These are phyloP conservation scores for Euplagia quadripunctaria DNA, from an alignment of 2,888 invertebrate genomes.

Conservation along the genomic window DNA sequence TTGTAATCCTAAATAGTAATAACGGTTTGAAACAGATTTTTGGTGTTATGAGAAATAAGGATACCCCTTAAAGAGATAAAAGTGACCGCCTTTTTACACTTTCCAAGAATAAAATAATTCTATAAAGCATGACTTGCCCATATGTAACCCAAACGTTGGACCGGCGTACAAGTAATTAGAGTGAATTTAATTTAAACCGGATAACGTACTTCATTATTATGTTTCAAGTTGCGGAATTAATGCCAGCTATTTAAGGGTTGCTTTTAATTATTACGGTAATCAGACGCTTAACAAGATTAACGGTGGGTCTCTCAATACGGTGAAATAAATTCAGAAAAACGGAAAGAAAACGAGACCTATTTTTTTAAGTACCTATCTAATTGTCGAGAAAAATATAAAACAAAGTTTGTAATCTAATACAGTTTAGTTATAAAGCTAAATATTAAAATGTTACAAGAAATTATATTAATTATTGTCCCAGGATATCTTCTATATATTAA, in stretches of 20 bases:
- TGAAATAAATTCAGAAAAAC: background rate
- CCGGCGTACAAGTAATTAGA: conserved; percentile 25
- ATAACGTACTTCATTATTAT: conserved; percentile 35
- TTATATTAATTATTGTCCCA: no score
- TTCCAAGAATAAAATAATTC: no score
- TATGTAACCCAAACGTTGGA: background rate
- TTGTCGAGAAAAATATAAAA: background rate
- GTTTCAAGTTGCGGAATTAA: conserved; percentile 32
- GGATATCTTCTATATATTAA: no score
- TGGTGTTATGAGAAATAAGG: no score
- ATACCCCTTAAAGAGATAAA: no score
- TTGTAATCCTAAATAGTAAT: no score
- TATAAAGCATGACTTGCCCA: no score
- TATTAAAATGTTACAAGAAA: no score
- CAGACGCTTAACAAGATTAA: conserved; percentile 16
- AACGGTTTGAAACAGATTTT: no score
- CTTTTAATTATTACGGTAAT: conserved; percentile 21
- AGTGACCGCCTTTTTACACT: no score
- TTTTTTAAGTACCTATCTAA: background rate
- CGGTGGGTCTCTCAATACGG: conserved; percentile 5
- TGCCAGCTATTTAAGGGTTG: conserved; percentile 28
- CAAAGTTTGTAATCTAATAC: no score
- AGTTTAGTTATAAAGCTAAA: no score
- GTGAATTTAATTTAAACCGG: conserved; percentile 38
- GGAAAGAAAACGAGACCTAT: background rate